Base-by-base conservation (phyloP, 2,797 vertebrate species). In the Falco cherrug region DNA sequence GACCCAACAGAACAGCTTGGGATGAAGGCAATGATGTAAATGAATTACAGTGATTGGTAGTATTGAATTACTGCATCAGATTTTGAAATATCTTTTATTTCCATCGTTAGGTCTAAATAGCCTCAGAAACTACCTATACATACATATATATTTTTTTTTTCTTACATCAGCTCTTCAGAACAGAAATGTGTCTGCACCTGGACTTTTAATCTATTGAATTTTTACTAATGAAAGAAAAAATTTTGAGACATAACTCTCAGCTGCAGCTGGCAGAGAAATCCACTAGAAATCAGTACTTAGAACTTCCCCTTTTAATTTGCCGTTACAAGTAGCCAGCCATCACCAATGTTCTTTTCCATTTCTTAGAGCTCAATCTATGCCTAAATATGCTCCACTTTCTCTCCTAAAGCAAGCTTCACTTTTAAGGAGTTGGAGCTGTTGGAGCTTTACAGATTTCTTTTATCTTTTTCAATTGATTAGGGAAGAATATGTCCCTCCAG, bases 61-160 rank as follows among this genome's bases (percentile, higher is more conserved):
- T 48, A 81, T 45, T 93, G 59, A 87, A 53, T 91, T 78, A 71
- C 14, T 41, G 47, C n/a, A 41, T 73, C n/a, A 87, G n/a, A 84
- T 93, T 95, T 81, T 81, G 48, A 75, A 82, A 57, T 22, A 54
- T 78, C 50, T 78, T 89, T 81, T 88, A 53, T 91, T 91, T 87
- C 41, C n/a, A 56, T n/a, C 45, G 43, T 48, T 83, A 56, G 18
- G 16, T 74, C 43, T 73, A 79, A 78, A 67, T 5, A 73, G 9
- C 16, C 51, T 67, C 56, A 79, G 54, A 90, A 91, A 67, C 21
- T 41, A 78, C 28, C 1, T 61, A 74, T 63, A 76, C 1, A 80
- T 16, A 74, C 14, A 74, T 13, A 33, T 67, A 19, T 57, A 25
- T 37, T 11, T 37, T 35, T 35, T 35, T 37, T 37, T 59, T 77